Base-by-base conservation (phyloP, 2,888 invertebrate species). In the Amiota communis region DNA sequence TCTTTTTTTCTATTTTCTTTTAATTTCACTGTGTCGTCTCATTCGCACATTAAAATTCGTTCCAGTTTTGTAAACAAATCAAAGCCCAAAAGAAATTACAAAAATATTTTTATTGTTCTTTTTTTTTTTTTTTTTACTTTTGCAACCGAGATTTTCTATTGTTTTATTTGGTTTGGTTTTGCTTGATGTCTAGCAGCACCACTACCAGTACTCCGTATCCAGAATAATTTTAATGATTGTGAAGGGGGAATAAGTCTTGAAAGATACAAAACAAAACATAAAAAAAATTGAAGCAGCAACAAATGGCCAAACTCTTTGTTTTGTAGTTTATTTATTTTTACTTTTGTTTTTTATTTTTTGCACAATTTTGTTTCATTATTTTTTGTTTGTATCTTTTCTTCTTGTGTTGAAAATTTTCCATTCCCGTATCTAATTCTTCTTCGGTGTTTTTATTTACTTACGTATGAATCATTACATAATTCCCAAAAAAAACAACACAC, bases 41-140 rank as follows among this genome's bases (percentile, higher is more conserved):
- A 36, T 36, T 36, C 36, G 36, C 36, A 36, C 36, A 36, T 36
- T 36, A 36, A 36, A 36, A 36, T 48, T 65, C 20, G 15, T 65
- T 48, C 13, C 20, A 81, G 77, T 76, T 36, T 36, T 85, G 86
- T 84, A 84, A 86, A 85, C 84, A 86, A 84, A 84, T 84, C 79
- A 85, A 78, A 69, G 79, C 79, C 77, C 84, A 86, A 84, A 86
- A 83, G 82, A 79, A 86, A 84, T 85, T 85, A 83, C 78, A 78
- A 86, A 84, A 83, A 86, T 84, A 86, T 36, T 36, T 36, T 36
- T 6, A 36, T 36, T 36, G 36, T 36, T 36, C 4, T 36, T 36
- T 23, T 36, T 36, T 36, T 6, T 36, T 36, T 2, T 36, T 36
- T 23, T 36, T 36, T 36, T 6, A 36, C 36, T 36, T 36, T 36